phyloP scores from a whole-genome alignment of 64 coral and sea anemone genomes.

The Astreopora myriophthalma region DNA sequence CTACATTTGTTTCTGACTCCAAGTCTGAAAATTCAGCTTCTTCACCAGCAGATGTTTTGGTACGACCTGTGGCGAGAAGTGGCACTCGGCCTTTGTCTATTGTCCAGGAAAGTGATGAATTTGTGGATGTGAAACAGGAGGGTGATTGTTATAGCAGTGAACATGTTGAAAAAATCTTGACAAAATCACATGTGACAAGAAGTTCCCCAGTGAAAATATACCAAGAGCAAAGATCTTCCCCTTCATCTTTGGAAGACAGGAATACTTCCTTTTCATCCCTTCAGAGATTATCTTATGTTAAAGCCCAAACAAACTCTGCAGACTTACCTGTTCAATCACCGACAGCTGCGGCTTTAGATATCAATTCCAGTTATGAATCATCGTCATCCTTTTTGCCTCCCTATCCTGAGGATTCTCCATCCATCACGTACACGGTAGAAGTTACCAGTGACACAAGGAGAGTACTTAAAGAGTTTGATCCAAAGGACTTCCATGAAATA shows the following conservation, averaged over 20 bases:
- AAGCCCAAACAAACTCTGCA: constrained; percentile 83
- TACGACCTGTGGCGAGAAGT: neutral
- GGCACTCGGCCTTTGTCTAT: constrained; percentile 71
- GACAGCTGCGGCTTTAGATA: neutral
- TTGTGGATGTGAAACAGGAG: constrained; percentile 4
- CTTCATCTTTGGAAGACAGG: constrained; percentile 15
- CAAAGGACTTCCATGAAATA: constrained; percentile 7
- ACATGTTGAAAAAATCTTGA: constrained; percentile 55
- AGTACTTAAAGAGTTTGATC: constrained; percentile 53
- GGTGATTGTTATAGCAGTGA: neutral
- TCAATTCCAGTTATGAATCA: constrained; percentile 6
- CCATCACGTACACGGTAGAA: neutral
- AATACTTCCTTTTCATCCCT: constrained; percentile 5
- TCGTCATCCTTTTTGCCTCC: neutral
- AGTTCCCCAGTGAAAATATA: neutral
- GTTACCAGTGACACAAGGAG: neutral
- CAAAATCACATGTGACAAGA: constrained; percentile 18
- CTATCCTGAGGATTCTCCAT: neutral
- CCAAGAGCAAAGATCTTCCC: neutral
- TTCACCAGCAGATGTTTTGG: neutral
- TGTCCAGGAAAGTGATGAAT: constrained; percentile 85
- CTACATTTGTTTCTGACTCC: neutral
- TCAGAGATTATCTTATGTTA: constrained; percentile 83
- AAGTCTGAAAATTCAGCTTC: neutral
- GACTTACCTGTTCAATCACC: neutral